Evolutionary conservation across 2,888 invertebrate genomes (phyloP), one percentile per base, ranked within the genome.

Genomic region (Eupsilia transversa): DNA sequence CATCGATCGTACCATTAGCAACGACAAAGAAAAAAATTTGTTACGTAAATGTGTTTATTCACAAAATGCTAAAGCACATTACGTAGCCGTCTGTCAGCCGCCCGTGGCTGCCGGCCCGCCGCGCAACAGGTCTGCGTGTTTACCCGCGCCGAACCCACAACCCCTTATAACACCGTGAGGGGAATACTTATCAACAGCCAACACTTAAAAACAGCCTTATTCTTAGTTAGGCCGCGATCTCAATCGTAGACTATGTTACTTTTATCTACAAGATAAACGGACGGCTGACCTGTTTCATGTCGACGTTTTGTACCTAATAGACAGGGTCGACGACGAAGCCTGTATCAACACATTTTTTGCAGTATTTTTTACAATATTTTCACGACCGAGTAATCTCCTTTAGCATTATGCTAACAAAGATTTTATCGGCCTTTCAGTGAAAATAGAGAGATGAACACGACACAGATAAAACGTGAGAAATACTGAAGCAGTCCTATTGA

Each of bases 41-140:
- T 80, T 75, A 83, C 80, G 67, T 80, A 76, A 79, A 72, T 27
- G 68, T 84, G 72, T 81, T 86, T 82, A 82, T 82, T 84, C 82
- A 82, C 57, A 82, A 86, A 84, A 79, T 67, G 69, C 38, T 43
- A 74, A 81, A 75, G 72, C 71, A 73, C 61, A 66, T 84, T 77
- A 82, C 49, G 66, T 52, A 76, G 60, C 66, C 66, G 71, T 49
- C 65, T 83, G 77, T 46, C 80, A 74, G 81, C 57, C 57, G 43
- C 35, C 35, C 74, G 84, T 63, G 74, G 38, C 46, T 54, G 33
- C 35, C 38, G 43, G 41, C 52, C 52, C 43, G 35, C 54, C 57
- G 49, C 72, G 87, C 86, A 86, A 86, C 86, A 86, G 84, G 86
- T 86, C 72, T 35, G 76, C 65, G 66, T 84, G 78, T 86, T 80